Evolutionary conservation across 2,113 vertebrate genomes (phyloP), one percentile per base, ranked within the genome.

Genomic region (Rhinogobius similis): DNA sequence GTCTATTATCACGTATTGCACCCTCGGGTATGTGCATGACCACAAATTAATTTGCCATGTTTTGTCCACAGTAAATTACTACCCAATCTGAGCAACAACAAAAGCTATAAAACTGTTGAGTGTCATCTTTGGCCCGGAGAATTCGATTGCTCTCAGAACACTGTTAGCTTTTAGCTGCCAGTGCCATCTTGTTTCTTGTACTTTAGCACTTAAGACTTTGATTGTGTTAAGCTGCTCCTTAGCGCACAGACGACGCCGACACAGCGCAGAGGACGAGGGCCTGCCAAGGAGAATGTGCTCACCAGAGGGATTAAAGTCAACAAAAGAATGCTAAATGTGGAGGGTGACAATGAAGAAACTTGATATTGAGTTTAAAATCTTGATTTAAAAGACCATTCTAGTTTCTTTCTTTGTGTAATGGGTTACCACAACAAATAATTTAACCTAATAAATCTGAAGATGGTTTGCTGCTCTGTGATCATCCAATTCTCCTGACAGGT

Each of bases 11-110:
- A 68, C 65, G 43, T n/a, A 24, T 14, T 46, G 20, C 16, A 63
- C 70, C 73, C 73, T 20, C 21, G 73, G 58, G 67, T 59, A 55
- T 70, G 29, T 26, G 36, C 44, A 62, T 18, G 64, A 26, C 68
- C 32, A 68, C 52, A 24, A 72, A 72, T 74, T 24, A 48, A 68
- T 64, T 52, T 16, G 38, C 8, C 63, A 38, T 65, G 29, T 56
- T 62, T 73, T 62, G 65, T 65, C 53, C 20, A 24, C 55, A 63
- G 55, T 29, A 64, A n/a, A 75, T 59, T 65, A 66, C 1, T 4
- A 41, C 18, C 44, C 67, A 41, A 32, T 61, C 16, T 73, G 27
- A 53, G 52, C 32, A 1, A 9, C 27, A 20, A 62, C 48, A n/a
- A 2, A 24, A 70, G 56, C 65, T 59, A 1, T 70, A 39, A 70